These are phyloP conservation scores for Trochalopteron elliotii DNA, from an alignment of 2,113 vertebrate genomes.

Conservation along the genomic window DNA sequence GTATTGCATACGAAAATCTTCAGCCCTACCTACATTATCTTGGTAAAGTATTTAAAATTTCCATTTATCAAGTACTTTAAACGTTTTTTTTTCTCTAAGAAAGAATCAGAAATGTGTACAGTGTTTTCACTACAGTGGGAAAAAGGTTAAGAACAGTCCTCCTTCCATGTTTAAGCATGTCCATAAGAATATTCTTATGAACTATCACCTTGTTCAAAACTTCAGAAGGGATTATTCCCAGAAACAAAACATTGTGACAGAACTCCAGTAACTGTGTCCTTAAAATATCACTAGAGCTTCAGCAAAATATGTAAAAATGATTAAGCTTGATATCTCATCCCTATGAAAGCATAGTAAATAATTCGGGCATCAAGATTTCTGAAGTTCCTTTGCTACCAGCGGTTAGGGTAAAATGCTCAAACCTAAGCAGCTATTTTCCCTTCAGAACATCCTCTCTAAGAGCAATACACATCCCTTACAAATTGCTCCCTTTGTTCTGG, in stretches of 20 bases:
- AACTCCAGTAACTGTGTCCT: not conserved
- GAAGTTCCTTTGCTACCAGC: not conserved
- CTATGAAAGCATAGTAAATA: not conserved
- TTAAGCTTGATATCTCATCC: not conserved
- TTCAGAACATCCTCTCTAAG: not conserved
- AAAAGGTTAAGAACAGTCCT: not conserved
- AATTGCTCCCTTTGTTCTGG: not conserved
- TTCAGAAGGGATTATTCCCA: not conserved
- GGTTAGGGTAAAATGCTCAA: not conserved
- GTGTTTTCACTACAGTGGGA: not conserved
- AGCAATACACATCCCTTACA: not conserved
- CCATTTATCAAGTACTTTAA: not conserved
- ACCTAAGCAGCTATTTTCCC: not conserved
- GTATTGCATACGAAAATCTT: not conserved
- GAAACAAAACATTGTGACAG: not conserved
- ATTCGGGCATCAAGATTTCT: not conserved
- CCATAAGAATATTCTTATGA: not conserved
- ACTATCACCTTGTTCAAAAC: not conserved
- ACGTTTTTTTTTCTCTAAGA: not conserved
- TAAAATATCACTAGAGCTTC: not conserved
- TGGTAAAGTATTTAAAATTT: not conserved
- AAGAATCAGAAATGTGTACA: not conserved
- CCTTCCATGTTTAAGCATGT: not conserved
- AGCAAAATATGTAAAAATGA: not conserved
- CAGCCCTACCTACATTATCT: not conserved